Conservation (phyloP, 2,113 vertebrate genomes). For the Chrysochloris asiatica region DNA sequence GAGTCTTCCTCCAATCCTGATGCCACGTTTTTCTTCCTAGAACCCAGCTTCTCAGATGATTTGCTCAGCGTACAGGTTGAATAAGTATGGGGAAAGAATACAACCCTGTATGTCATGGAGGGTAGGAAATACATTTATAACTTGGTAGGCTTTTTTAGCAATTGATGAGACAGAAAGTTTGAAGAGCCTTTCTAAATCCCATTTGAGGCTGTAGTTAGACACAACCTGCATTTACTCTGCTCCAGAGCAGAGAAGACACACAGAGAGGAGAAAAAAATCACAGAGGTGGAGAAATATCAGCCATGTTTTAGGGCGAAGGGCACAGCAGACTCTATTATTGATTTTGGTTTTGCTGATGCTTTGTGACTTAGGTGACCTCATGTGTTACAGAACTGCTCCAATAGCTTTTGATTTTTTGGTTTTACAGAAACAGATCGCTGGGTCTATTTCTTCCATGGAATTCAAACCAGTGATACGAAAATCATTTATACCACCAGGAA, state of each 20-base stretch:
- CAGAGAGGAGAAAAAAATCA: background rate
- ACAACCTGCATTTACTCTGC: background rate
- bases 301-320: background rate
- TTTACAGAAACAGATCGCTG: background rate
- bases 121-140: constrained; percentile 55
- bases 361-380: background rate
- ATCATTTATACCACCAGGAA: background rate
- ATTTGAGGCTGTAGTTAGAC: constrained; percentile 47
- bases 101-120: constrained; percentile 41
- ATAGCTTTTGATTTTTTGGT: background rate
- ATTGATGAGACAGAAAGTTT: constrained; percentile 62
- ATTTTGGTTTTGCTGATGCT: background rate
- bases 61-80: too few relatives aligned
- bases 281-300: background rate
- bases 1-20: too few relatives aligned
- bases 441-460: background rate
- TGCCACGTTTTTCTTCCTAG: too few relatives aligned
- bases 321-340: background rate
- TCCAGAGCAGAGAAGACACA: background rate
- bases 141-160: constrained; percentile 45
- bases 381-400: background rate
- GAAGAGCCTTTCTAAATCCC: constrained; percentile 51
- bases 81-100: too few relatives aligned
- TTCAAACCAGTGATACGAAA: background rate
- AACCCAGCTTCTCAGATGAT: too few relatives aligned